These are phyloP conservation scores for Cladopsammia gracilis DNA, from an alignment of 64 coral and sea anemone species.

Conservation along the genomic window DNA sequence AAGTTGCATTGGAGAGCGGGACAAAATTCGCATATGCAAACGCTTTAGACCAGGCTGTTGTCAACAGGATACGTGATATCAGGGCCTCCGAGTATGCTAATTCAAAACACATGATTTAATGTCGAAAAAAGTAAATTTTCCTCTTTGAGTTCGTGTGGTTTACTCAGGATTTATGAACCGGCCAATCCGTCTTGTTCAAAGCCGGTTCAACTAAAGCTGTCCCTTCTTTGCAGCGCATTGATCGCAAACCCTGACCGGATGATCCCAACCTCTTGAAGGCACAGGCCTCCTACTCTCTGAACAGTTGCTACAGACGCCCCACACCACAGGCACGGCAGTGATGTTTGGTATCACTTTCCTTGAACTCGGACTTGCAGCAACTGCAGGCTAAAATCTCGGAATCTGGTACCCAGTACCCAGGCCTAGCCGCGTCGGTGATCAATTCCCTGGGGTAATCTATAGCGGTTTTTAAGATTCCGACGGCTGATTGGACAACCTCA, in stretches of 20 bases:
- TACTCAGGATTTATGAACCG: too few species aligned
- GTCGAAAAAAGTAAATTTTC: too few species aligned
- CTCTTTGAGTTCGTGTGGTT: too few species aligned
- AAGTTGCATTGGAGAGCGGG: too few species aligned
- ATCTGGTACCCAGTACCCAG: slow-evolving; percentile 92
- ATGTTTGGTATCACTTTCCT: slow-evolving; percentile 82
- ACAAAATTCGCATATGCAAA: too few species aligned
- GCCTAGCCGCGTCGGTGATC: slow-evolving; percentile 91
- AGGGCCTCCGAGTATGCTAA: too few species aligned
- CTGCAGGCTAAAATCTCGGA: slow-evolving; percentile 74
- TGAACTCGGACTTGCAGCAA: slow-evolving; percentile 80
- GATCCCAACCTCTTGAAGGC: slow-evolving; percentile 93
- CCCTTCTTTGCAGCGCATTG: slow-evolving; percentile 80
- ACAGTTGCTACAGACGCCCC: slow-evolving; percentile 86
- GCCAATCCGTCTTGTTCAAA: too few species aligned
- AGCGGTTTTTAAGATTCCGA: slow-evolving; percentile 77
- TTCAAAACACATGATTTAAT: too few species aligned
- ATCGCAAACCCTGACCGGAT: slow-evolving; percentile 93
- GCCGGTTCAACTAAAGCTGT: background rate
- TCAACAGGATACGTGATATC: too few species aligned
- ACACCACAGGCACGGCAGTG: slow-evolving; percentile 92
- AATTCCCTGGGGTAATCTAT: slow-evolving; percentile 88
- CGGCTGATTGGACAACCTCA: slow-evolving; percentile 90
- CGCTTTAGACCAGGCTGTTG: too few species aligned
- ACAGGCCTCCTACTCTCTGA: slow-evolving; percentile 84